Evolutionary conservation across 2,797 vertebrate species (phyloP), one percentile per base, ranked within the genome.

Genomic region (Chelon auratus): DNA sequence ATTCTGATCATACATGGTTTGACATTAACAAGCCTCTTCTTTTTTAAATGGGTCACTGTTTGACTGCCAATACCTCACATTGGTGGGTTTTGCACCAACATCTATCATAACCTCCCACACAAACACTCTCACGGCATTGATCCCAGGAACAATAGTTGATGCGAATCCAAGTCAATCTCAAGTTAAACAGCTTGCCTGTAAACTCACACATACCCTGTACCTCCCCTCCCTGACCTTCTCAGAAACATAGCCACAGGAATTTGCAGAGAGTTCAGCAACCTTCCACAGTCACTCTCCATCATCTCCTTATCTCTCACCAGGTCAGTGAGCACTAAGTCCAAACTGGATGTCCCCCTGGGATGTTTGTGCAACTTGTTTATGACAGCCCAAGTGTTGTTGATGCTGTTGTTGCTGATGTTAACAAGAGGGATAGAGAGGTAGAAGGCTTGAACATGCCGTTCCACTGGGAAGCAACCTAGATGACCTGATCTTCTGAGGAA

Each of bases 321-420:
- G 84, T 83, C 83, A 72, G 77, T 59, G 70, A 76, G 73, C 72
- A 70, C 70, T 56, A 50, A 75, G 43, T 67, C 80, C 71, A 76
- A 72, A 82, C 82, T 84, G 76, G 33, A 78, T 59, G 74, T 88
- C 72, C 87, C 83, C 82, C 70, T 82, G 83, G 81, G 88, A 92
- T 92, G 91, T 92, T 93, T 92, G 91, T 82, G 87, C 81, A 89
- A 81, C 87, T 90, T 92, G 92, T 93, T 94, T 93, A 93, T 92
- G 89, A 93, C 88, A 91, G 66, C 63, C 76, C 62, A 71, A 87
- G 87, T 83, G 85, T 62, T 86, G 90, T 88, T 91, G 88, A 88
- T 75, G 87, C 83, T 82, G 86, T 74, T 92, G 77, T 88, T 80
- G 75, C 60, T 75, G 82, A 90, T 81, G 81, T 86, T 91, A 92